phyloP scores from a whole-genome alignment of 2,113 vertebrate species.

The Oxygymnocypris stewartii region DNA sequence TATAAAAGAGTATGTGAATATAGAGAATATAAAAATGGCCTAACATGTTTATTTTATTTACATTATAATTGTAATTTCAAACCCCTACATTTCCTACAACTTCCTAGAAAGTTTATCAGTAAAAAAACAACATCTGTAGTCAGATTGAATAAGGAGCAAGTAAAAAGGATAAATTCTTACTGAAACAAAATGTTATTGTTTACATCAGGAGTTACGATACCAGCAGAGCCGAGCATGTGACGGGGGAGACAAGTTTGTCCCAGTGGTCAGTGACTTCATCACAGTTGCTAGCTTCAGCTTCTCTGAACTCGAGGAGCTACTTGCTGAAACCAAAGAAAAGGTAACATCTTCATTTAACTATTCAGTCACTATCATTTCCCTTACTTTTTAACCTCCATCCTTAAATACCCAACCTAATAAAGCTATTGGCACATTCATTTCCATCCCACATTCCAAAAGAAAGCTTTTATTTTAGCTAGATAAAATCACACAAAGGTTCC shows the following conservation, averaged over 20 bases:
- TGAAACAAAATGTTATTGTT: background rate
- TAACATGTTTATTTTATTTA: too few relatives aligned
- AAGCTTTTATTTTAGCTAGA: conserved; percentile 40
- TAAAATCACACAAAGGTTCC: conserved; percentile 26
- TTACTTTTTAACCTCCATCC: background rate
- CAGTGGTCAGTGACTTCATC: conserved; percentile 98
- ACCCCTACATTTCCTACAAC: too few relatives aligned
- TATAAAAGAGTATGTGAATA: too few relatives aligned
- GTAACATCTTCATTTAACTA: conserved; percentile 69
- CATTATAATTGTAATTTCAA: too few relatives aligned
- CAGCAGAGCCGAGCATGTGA: conserved; percentile 85
- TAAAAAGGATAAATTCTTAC: background rate
- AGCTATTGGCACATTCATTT: background rate
- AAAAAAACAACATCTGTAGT: background rate
- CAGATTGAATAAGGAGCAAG: background rate
- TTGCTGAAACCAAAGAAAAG: conserved; percentile 92
- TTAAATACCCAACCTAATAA: conserved; percentile 12
- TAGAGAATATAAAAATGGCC: too few relatives aligned
- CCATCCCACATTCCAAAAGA: conserved; percentile 26
- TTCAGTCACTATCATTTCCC: background rate
- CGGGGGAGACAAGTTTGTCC: conserved; percentile 92
- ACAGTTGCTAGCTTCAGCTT: conserved; percentile 97
- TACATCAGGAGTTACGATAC: conserved; percentile 88
- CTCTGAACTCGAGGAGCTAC: conserved; percentile 94
- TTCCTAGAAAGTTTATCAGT: background rate